Base-by-base conservation (phyloP, 2,888 invertebrate genomes). In the Pachycephus smyrnensis region DNA sequence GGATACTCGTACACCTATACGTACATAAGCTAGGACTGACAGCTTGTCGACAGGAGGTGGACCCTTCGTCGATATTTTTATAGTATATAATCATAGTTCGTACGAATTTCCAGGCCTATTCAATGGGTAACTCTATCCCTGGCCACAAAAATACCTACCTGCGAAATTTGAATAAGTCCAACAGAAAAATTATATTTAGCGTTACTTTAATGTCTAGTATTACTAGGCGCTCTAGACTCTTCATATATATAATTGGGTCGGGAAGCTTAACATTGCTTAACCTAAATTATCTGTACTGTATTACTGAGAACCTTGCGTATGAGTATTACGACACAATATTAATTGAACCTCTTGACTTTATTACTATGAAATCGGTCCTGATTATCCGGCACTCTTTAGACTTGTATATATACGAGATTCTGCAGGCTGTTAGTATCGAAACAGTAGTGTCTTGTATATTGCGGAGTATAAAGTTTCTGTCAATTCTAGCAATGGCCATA, bases 31-130 rank as follows among this genome's bases (percentile, higher is more conserved):
- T 40, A 33, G 55, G 76, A 80, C 81, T 78, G 77, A 73, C 82
- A 81, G 78, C 77, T 79, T 77, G 86, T 83, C 86, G 83, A 84
- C 85, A 83, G 79, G 82, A 82, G 86, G 85, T 81, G 84, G 83
- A 77, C 77, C 80, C 37, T 35, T 75, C 68, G 31, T 69, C 78
- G 81, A 79, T 81, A 83, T 80, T 82, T 82, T 82, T 81, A 81
- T 82, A 79, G 40, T 23, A 69, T 40, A 75, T 83, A 83, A 83
- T 83, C 76, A 83, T 80, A 78, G 76, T 71, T 40, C 23, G 31
- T 31, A 71, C 31, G 31, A 55, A 23, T 55, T 55, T 55, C 23
- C 55, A 55, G 6, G 55, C 55, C 55, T 55, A 9, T 55, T 55
- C 55, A 55, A 55, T 55, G 23, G 55, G 55, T 6, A 55, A 55